Percentiles rank a stretch among this genome's conserved stretches.
Evolutionary conservation across 2,113 vertebrate genomes (phyloP).

Genomic region (Corapipo altera): DNA sequence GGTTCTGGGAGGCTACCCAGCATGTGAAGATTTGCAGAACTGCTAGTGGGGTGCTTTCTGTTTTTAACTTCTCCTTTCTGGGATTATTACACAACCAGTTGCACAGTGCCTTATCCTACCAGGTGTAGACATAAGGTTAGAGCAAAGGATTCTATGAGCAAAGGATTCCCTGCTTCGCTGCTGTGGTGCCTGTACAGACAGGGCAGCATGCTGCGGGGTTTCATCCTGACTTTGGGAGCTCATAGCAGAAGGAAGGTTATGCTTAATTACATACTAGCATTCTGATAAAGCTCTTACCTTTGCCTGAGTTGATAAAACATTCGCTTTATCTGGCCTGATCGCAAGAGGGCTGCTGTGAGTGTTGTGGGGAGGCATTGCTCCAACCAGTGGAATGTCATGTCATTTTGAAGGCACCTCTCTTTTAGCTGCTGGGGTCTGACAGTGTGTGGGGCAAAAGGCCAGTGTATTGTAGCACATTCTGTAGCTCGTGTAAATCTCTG

Average conservation of each 20-base stretch:
- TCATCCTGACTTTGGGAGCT: background rate
- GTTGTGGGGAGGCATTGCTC: background rate
- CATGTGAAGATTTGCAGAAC: background rate
- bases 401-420: slow-evolving; percentile 18
- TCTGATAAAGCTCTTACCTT: background rate
- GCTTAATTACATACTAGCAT: background rate
- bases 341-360: background rate
- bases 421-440: background rate
- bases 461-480: slow-evolving; percentile 60
- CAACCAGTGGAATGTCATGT: background rate
- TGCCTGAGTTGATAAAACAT: background rate
- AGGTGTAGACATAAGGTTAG: background rate
- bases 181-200: background rate
- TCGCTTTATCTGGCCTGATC: background rate
- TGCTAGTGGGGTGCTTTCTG: background rate
- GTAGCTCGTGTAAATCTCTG: slow-evolving; percentile 52
- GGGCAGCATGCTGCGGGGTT: background rate
- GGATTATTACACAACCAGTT: background rate
- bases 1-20: background rate
- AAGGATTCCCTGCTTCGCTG: background rate
- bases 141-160: background rate
- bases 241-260: background rate
- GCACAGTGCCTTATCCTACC: background rate
- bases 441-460: slow-evolving; percentile 47
- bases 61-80: background rate